These are phyloP conservation scores for Serilophus lunatus DNA, from an alignment of 2,113 vertebrate species.

Conservation along the genomic window DNA sequence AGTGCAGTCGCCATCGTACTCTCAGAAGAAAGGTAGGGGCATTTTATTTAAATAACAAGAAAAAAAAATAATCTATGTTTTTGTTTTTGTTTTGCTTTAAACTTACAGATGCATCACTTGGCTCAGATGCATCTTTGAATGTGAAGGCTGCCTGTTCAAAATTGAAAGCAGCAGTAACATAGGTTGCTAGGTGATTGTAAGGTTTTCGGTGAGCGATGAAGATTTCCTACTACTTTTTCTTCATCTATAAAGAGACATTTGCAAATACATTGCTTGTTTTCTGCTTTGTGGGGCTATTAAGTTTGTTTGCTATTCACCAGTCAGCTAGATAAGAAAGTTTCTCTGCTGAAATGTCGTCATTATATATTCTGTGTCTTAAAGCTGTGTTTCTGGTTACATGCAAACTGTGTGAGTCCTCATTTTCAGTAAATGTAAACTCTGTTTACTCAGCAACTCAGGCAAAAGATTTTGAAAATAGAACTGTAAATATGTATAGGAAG, in stretches of 20 bases:
- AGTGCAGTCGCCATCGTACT: slow-evolving; percentile 86
- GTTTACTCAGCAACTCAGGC: background rate
- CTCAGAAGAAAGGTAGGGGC: slow-evolving; percentile 91
- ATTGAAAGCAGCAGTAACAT: slow-evolving; percentile 66
- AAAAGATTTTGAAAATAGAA: slow-evolving; percentile 3
- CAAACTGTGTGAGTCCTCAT: background rate
- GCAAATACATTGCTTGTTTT: background rate
- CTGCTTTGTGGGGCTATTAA: background rate
- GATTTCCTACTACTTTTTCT: slow-evolving; percentile 62
- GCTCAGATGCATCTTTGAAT: slow-evolving; percentile 57
- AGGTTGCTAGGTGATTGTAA: slow-evolving; percentile 74
- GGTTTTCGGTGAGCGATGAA: slow-evolving; percentile 13
- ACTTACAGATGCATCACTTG: slow-evolving; percentile 57
- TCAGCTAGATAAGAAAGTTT: slow-evolving; percentile 45
- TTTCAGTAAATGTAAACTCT: slow-evolving; percentile 22
- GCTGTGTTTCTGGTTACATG: background rate
- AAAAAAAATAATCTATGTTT: background rate
- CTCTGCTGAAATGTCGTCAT: background rate
- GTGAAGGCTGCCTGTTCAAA: slow-evolving; percentile 62
- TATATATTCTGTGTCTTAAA: background rate
- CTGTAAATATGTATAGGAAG: background rate
- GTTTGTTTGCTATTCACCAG: slow-evolving; percentile 16
- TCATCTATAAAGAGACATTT: slow-evolving; percentile 6
- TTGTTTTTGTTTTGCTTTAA: slow-evolving; percentile 58
- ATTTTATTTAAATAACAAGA: slow-evolving; percentile 50